Evolutionary conservation across 2,113 vertebrate genomes (phyloP), one percentile per base, ranked within the genome.

Genomic region (Chloropsis hardwickii): DNA sequence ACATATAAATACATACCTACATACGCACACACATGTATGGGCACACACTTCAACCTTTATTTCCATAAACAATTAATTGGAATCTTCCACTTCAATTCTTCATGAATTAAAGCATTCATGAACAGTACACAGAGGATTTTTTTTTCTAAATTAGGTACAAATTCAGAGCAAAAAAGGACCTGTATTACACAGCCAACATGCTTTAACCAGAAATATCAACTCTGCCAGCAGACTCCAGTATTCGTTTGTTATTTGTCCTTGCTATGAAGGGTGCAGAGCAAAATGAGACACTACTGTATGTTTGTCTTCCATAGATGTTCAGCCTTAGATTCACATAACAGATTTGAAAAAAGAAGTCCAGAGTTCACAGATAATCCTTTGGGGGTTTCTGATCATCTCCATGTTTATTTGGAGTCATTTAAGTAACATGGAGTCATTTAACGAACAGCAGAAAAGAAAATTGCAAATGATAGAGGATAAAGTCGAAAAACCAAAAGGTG

Each of bases 11-110:
- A 33, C 2, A n/a, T 5, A 69, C 11, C 31, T 7, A 31, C 7
- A 35, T 4, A 67, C 4, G 51, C 1, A 28, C 4, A 40, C 1
- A 5, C 2, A 0, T 2, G 2, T 27, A 7, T 66, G 16, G 2
- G 2, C 6, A 12, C 20, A 37, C 12, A 31, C 37, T 69, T 90
- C 45, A 61, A 40, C 5, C 6, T 53, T 42, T 29, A 69, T 22
- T 51, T 81, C 37, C 21, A 35, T 39, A 29, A 81, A 73, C 23
- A 84, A 64, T 50, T 70, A 54, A n/a, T 12, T 54, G 29, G 33
- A 87, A 27, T 21, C 54, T 93, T 84, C 27, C 14, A 77, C 14
- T 69, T 56, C 10, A 62, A 21, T 22, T 81, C 29, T 50, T 85
- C 45, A 79, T 29, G 5, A 90, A 90, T 73, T 60, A 73, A 47